Evolutionary conservation across 2,113 vertebrate species (phyloP), one percentile per base, ranked within the genome.

Genomic region (Stigmatopora argus): DNA sequence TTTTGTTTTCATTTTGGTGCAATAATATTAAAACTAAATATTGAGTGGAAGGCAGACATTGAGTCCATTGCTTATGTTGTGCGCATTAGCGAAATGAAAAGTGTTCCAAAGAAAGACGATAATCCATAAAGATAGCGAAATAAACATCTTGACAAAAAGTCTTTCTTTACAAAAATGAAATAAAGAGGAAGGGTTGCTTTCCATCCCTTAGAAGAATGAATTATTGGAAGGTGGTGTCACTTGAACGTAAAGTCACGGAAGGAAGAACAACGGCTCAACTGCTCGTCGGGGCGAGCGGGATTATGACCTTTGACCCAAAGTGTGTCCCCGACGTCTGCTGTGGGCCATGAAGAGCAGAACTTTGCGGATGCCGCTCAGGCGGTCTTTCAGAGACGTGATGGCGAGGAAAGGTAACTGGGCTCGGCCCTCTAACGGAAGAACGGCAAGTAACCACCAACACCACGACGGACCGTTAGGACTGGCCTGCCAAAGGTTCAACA

Each of bases 371-470:
- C 93, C 93, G 0, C 93, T 89, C 2, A 98, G 93, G 10, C 92
- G 90, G 73, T 96, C 92, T 73, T 93, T 95, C 51, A 95, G 90
- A 0, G 92, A 94, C 9, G 90, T 94, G 92, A 96, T 92, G 53
- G 94, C 90, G 5, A 96, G 76, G 63, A 96, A 94, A 0, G 93
- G 93, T 68, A 97, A 90, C 80, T 96, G 94, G 72, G 95, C 94
- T 75, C 92, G 90, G 68, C 88, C 92, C 55, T 95, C 95, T 66
- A 96, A 66, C 0, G 95, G 94, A 66, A 96, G 80, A 69, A 97
- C 93, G 0, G 92, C 94, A 65, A 96, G 83, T 53, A 95, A 79
- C 94, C 94, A 96, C 93, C 96, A 98, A 78, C 93, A 94, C 95
- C 96, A 98, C 0, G 91, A 91, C 11, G 96, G 95, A 15, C 94